Conservation (phyloP, 1,140 invertebrate species). For the Drosophila insularis region DNA sequence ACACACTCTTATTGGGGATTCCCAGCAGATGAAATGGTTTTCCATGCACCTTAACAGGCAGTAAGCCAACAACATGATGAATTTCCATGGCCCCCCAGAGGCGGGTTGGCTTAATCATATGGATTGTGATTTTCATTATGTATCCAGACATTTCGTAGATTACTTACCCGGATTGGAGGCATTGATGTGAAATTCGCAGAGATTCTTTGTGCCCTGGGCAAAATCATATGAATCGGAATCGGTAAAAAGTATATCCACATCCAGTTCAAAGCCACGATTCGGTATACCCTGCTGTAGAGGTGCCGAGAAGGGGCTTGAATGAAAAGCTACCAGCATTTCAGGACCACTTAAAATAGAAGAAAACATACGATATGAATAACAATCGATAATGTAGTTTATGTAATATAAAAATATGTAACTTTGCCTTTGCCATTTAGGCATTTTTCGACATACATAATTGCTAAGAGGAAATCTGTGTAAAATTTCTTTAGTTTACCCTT, state of each 20-base stretch:
- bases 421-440: no score
- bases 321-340: constrained; percentile 93
- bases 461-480: constrained; percentile 26
- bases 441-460: constrained; percentile 14
- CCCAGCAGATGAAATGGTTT: neutral
- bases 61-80: neutral
- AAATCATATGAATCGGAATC: constrained; percentile 91
- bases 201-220: constrained; percentile 84
- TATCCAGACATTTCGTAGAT: neutral
- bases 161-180: constrained; percentile 84
- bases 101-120: constrained; percentile 23
- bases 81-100: neutral
- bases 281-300: constrained; percentile 87
- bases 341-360: constrained; percentile 85
- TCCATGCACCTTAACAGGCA: neutral
- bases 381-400: no score
- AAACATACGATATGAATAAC: neutral
- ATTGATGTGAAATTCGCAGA: constrained; percentile 89
- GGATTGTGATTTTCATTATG: constrained; percentile 23
- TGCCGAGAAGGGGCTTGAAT: constrained; percentile 90
- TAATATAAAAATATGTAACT: no score
- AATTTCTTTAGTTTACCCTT: constrained; percentile 23
- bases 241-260: constrained; percentile 93
- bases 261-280: constrained; percentile 90
- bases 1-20: constrained; percentile 1